These are phyloP conservation scores for Morinoia aosen DNA, from an alignment of 2,888 invertebrate genomes.

Conservation along the genomic window DNA sequence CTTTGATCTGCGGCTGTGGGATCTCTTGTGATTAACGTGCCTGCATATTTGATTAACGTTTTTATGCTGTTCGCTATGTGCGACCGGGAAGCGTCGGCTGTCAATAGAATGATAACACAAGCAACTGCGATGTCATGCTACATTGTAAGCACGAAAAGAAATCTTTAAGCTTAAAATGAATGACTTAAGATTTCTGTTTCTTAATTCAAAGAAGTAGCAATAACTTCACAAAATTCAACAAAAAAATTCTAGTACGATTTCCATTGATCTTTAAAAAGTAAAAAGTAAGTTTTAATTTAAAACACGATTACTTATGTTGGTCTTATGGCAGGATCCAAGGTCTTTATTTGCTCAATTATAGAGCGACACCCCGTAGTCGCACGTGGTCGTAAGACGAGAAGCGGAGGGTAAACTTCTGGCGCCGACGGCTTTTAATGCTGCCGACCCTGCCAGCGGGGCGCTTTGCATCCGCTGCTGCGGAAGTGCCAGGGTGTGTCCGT, in stretches of 20 bases:
- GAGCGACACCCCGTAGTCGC: background rate
- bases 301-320: background rate
- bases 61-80: background rate
- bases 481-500: background rate
- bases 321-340: background rate
- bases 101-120: background rate
- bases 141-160: too few relatives aligned
- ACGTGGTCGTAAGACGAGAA: background rate
- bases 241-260: background rate
- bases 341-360: background rate
- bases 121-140: too few relatives aligned
- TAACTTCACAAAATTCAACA: background rate
- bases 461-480: background rate
- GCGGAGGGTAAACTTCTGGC: background rate
- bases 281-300: background rate
- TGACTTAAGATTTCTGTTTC: background rate
- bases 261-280: background rate
- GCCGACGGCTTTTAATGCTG: background rate
- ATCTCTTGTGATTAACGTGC: background rate
- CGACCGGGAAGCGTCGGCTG: background rate
- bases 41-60: background rate
- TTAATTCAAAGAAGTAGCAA: background rate
- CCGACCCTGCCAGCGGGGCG: slow-evolving; percentile 29
- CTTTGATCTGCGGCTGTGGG: background rate
- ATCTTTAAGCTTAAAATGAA: too few relatives aligned